phyloP scores from a whole-genome alignment of 2,113 vertebrate genomes.

The Panthera tigris region DNA sequence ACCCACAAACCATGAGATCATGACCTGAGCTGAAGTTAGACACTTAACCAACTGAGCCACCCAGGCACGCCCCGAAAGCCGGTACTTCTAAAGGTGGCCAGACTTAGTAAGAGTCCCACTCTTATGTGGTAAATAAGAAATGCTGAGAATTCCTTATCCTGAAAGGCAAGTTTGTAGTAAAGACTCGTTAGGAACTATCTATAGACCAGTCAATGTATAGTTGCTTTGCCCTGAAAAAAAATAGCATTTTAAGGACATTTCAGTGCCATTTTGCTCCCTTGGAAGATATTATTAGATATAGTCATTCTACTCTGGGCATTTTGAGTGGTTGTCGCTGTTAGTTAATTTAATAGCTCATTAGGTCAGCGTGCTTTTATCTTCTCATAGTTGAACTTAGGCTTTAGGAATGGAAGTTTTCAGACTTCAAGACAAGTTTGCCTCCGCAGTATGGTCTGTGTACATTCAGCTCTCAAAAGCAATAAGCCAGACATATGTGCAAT shows the following conservation, averaged over 20 bases:
- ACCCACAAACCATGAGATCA: too few species aligned
- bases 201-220: neutral
- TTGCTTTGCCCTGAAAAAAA: neutral
- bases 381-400: neutral
- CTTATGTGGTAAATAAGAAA: neutral
- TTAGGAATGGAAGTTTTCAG: constrained; percentile 46
- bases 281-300: neutral
- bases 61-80: too few species aligned
- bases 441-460: neutral
- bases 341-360: neutral
- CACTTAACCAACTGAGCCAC: too few species aligned
- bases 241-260: neutral
- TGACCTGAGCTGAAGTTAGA: too few species aligned
- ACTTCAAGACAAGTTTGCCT: constrained; percentile 30
- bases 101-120: neutral
- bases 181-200: neutral
- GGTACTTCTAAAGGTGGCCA: neutral
- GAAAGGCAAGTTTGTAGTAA: neutral
- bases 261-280: neutral
- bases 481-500: constrained; percentile 75
- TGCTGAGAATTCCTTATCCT: neutral
- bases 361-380: constrained; percentile 26
- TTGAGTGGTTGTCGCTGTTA: neutral
- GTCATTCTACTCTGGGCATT: neutral
- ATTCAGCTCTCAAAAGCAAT: constrained; percentile 67